Conservation (phyloP, 2,113 vertebrate genomes). For the Mandrillus leucophaeus region DNA sequence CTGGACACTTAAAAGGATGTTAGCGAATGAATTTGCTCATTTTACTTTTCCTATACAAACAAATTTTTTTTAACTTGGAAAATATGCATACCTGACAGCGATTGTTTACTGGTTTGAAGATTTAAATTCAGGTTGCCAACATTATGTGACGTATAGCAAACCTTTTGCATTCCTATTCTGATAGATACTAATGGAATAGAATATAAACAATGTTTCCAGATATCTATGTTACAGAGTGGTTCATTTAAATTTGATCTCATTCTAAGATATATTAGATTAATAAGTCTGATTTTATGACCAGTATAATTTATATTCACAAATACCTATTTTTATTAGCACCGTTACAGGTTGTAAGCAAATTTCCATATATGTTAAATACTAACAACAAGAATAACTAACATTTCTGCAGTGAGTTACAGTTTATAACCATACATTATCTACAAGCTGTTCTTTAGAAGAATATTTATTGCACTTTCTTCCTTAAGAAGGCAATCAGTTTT, state of each 20-base stretch:
- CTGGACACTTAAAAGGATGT: neutral
- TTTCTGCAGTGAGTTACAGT: conserved; percentile 25
- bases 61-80: neutral
- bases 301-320: conserved; percentile 59
- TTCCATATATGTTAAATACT: conserved; percentile 76
- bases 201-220: neutral
- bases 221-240: conserved; percentile 5
- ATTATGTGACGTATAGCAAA: neutral
- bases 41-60: neutral
- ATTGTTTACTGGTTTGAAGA: neutral
- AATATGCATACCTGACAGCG: neutral
- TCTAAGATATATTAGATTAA: conserved; percentile 68
- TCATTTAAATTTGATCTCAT: conserved; percentile 30
- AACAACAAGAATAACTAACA: conserved; percentile 52
- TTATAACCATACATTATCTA: conserved; percentile 30
- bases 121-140: neutral
- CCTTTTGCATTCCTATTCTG: neutral
- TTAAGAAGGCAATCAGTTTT: conserved; percentile 71
- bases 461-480: conserved; percentile 41
- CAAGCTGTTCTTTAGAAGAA: conserved; percentile 24
- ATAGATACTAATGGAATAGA: neutral
- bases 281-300: conserved; percentile 68
- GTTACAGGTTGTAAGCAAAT: conserved; percentile 72
- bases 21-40: neutral
- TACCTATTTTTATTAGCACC: conserved; percentile 73